Evolutionary conservation across 2,113 vertebrate species (phyloP), one percentile per base, ranked within the genome.

Genomic region (Sterrhoptilus dennistouni): DNA sequence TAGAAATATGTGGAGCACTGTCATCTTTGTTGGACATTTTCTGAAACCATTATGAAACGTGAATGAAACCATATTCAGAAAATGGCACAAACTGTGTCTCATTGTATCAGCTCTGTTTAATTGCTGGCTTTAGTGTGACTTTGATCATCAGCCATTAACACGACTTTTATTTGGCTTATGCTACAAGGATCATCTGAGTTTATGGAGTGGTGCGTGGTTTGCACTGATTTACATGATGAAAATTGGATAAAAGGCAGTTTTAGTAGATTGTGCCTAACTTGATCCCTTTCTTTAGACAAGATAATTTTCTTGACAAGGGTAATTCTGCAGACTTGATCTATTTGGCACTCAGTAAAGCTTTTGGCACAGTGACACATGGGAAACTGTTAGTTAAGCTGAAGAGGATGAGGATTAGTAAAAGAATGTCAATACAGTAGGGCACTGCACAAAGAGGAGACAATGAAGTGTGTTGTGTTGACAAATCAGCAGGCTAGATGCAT

Each of bases 371-470:
- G 44, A 75, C 38, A 95, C 54, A 19, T 12, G 35, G 42, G 60
- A 50, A 92, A 92, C 40, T 74, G 40, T 81, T 92, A 69, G 75
- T 85, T 92, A 92, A 92, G 13, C 38, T 89, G 72, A 78, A 81
- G 69, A 87, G 87, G 86, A 83, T 74, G 59, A 66, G 68, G 89
- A 90, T 95, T 92, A 96, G 68, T 49, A 86, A 25, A 87, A 83
- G 61, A 95, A 71, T 82, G 82, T 88, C 79, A 92, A 65, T 90
- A 91, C n/a, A 50, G 66, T 49, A 88, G 77, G 38, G 45, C 63
- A 90, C 0, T 6, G 79, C 80, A 75, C 42, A 77, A 90, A 88
- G 35, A 25, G n/a, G 27, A 90, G 64, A 90, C 71, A 93, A 83
- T 79, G 66, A 92, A 23, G 36, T 66, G 52, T 49, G 49, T 72